Evolutionary conservation across 2,797 vertebrate species (phyloP).

Genomic region (Gambelia wislizenii): DNA sequence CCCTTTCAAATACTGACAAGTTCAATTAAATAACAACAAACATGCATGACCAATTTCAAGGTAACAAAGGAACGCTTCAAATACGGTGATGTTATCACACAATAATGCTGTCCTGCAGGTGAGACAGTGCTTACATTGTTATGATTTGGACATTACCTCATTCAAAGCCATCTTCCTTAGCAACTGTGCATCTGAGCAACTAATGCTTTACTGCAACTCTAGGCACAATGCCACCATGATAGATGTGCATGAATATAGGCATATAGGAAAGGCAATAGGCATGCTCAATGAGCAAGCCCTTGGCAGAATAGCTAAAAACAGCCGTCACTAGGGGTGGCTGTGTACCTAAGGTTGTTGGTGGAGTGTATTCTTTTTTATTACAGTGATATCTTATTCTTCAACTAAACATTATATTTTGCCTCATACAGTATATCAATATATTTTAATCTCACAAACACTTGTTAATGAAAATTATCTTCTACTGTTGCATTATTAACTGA

Average conservation of each 20-base stretch:
- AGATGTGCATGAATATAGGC: not conserved
- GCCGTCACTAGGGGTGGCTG: not conserved
- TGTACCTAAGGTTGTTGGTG: not conserved
- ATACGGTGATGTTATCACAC: not conserved
- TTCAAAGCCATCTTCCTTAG: not conserved
- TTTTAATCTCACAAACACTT: not conserved
- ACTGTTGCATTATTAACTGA: not conserved
- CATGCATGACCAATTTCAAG: not conserved
- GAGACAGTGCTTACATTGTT: not conserved
- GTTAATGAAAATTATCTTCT: not conserved
- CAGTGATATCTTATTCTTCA: not conserved
- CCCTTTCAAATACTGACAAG: rapidly evolving
- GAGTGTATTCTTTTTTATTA: not conserved
- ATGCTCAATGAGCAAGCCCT: not conserved
- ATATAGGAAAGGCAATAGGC: not conserved
- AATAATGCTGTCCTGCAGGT: not conserved
- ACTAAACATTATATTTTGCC: not conserved
- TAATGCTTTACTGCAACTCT: rapidly evolving
- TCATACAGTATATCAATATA: not conserved
- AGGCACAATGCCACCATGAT: not conserved
- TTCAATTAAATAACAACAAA: not conserved
- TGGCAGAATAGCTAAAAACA: not conserved
- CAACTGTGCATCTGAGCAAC: not conserved
- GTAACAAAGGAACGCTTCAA: not conserved
- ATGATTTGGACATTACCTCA: not conserved